A percentile compares a stretch with the other conserved stretches of the same genome.
phyloP scores from a whole-genome alignment of 2,113 vertebrate species.

The Erinaceus europaeus region DNA sequence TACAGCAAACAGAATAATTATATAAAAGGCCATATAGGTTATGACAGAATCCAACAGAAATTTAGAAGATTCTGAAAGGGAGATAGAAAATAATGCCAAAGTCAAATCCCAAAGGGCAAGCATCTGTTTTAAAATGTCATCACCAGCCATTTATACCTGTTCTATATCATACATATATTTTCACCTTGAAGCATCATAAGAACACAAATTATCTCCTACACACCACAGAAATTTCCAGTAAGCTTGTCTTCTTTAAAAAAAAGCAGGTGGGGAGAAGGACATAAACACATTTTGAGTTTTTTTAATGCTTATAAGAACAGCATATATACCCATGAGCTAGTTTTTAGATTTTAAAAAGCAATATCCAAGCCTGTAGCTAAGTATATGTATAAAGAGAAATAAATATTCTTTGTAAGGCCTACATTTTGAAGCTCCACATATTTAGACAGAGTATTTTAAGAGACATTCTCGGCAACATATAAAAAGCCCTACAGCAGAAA shows the following conservation, averaged over 20 bases:
- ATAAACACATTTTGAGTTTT: not conserved
- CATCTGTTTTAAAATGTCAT: constrained; percentile 31
- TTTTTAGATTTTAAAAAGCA: constrained; percentile 50
- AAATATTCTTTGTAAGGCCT: constrained; percentile 17
- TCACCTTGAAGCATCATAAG: not conserved
- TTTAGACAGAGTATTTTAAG: constrained; percentile 18
- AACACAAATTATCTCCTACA: constrained; percentile 39
- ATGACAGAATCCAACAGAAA: not conserved
- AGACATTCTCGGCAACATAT: not conserved
- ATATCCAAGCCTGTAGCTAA: constrained; percentile 12
- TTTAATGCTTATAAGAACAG: constrained; percentile 34
- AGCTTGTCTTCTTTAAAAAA: constrained; percentile 27
- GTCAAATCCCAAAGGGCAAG: not conserved
- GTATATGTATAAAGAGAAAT: constrained; percentile 23
- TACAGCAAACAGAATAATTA: not conserved
- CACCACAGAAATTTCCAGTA: constrained; percentile 1
- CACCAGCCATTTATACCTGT: not conserved
- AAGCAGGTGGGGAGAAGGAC: no score
- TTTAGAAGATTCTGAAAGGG: not conserved
- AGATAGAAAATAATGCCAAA: not conserved
- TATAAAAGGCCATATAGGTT: not conserved
- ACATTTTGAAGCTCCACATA: constrained; percentile 19
- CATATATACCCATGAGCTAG: constrained; percentile 36
- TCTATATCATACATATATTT: not conserved
- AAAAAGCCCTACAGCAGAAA: constrained; percentile 31